These are phyloP conservation scores for Thaumetopoea pityocampa DNA, from an alignment of 1,140 invertebrate genomes.

Conservation along the genomic window DNA sequence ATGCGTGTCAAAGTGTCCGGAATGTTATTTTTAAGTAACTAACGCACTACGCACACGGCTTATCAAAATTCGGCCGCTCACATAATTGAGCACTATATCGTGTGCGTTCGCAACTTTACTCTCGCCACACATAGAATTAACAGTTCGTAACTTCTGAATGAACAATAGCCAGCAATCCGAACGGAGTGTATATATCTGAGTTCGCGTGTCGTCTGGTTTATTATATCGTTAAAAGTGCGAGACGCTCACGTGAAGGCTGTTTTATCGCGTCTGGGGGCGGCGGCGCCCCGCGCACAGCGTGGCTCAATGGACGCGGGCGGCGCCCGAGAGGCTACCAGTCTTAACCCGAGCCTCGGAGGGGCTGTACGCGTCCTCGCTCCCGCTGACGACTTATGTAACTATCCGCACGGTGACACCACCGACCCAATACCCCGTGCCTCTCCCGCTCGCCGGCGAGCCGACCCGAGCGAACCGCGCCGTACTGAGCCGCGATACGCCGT, in stretches of 20 bases:
- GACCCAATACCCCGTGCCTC: conserved; percentile 57
- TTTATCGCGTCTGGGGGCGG: conserved; percentile 53
- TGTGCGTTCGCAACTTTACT: too few species aligned
- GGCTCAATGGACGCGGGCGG: conserved; percentile 59
- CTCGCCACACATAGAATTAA: too few species aligned
- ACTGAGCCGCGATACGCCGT: too few species aligned
- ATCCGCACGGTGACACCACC: conserved; percentile 68
- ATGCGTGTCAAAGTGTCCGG: too few species aligned
- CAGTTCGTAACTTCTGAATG: too few species aligned
- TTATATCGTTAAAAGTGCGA: conserved; percentile 49
- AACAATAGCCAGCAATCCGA: conserved; percentile 18
- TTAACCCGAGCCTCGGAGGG: conserved; percentile 59
- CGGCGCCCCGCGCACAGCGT: conserved; percentile 38
- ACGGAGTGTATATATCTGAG: conserved; percentile 17
- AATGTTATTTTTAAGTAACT: too few species aligned
- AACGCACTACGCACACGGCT: too few species aligned
- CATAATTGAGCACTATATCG: too few species aligned
- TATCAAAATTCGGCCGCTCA: too few species aligned
- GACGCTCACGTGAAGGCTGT: conserved; percentile 61
- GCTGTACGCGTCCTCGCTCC: conserved; percentile 60
- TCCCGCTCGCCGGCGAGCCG: conserved; percentile 47
- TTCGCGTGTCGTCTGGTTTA: conserved; percentile 37
- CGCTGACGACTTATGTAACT: conserved; percentile 68
- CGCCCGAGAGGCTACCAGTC: conserved; percentile 54
- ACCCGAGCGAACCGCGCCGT: conserved; percentile 31